Evolutionary conservation across 2,888 invertebrate species (phyloP), one percentile per base, ranked within the genome.

Genomic region (Oxystoma pomonae): DNA sequence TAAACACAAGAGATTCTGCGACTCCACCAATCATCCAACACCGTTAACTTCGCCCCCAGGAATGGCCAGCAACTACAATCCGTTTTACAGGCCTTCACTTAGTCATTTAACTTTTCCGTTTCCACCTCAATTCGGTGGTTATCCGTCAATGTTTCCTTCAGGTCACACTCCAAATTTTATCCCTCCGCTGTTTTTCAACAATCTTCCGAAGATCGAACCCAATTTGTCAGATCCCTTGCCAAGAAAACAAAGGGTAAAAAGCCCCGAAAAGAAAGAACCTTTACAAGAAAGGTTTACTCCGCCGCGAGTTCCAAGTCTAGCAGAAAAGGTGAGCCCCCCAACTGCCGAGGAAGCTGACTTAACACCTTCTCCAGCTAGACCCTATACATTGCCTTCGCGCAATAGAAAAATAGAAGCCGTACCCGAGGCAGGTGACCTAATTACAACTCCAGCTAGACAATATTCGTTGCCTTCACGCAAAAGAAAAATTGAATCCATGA

Each of bases 1-100:
- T 69, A 98, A 98, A 77, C 98, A 98, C 81, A 96, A 96, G 82
- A 85, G 96, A 70, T 96, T 96, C 82, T 98, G 98, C 81, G 97
- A 97, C 79, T 91, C 94, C 1, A 88, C 90, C 21, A 82, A 85
- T 58, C 80, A 84, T 1, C 67, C 74, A 16, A 76, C 78, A 1
- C 73, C 78, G 20, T 69, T 77, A 20, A 75, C 81, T 1, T 77
- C 75, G 50, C 72, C 74, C 51, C 73, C 75, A 17, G 35, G 35
- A 35, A 80, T 77, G 74, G 74, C 73, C 60, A 77, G 73, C 62
- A 78, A 76, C 64, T 78, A 77, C 67, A 35, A 35, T 35, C 90
- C 89, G 0, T 91, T 90, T 78, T 91, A 91, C 75, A 84, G 90
- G 68, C 85, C 88, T 9, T 86, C 88, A 1, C 79, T 84, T 1